These are phyloP conservation scores for Hydriomena furcata DNA, from an alignment of 2,888 invertebrate genomes.

Conservation along the genomic window DNA sequence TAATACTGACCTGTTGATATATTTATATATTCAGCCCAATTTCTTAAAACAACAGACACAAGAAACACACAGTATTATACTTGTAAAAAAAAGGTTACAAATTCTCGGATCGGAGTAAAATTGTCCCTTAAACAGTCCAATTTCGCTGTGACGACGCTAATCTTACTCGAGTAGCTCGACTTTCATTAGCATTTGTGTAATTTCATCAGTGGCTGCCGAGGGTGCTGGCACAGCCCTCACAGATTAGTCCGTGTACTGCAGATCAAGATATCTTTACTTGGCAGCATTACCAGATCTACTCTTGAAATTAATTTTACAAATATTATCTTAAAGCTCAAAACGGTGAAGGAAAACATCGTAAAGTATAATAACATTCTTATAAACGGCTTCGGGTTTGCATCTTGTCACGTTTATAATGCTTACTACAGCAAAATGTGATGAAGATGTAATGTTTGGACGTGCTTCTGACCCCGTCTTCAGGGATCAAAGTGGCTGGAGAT, in stretches of 20 bases:
- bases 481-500: too few relatives aligned
- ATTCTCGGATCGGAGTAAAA: constrained; percentile 48
- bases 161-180: constrained; percentile 60
- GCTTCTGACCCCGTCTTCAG: too few relatives aligned
- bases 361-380: too few relatives aligned
- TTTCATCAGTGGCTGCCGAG: constrained; percentile 63
- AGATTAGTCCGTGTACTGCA: constrained; percentile 15
- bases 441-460: too few relatives aligned
- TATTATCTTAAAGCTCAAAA: too few relatives aligned
- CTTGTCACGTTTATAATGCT: too few relatives aligned
- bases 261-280: too few relatives aligned
- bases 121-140: constrained; percentile 63
- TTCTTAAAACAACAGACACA: not conserved
- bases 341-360: too few relatives aligned
- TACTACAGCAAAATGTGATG: too few relatives aligned
- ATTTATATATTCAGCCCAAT: constrained; percentile 7
- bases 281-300: too few relatives aligned
- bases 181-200: constrained; percentile 78
- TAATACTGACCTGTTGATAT: not conserved
- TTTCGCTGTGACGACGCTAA: constrained; percentile 67
- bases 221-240: constrained; percentile 32
- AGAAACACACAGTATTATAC: not conserved
- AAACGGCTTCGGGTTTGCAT: too few relatives aligned
- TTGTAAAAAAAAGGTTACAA: constrained; percentile 33
- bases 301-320: too few relatives aligned